Percentiles rank a stretch among this genome's conserved stretches.
These are phyloP conservation scores for Meandrina meandrites DNA, from an alignment of 92 coral and sea anemone species.

Conservation along the genomic window DNA sequence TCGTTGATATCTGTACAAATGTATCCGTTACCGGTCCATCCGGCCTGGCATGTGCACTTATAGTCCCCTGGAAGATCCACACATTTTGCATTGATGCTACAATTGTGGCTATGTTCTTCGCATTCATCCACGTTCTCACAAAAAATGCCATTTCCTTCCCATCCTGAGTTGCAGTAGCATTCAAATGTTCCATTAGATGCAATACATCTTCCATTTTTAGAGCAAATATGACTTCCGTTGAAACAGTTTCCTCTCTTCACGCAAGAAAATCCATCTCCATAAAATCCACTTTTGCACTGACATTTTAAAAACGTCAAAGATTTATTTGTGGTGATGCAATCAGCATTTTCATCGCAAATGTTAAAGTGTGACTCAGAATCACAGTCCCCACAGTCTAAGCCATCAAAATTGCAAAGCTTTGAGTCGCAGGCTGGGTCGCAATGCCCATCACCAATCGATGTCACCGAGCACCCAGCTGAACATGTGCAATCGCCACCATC, in stretches of 20 bases:
- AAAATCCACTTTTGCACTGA: constrained; percentile 53
- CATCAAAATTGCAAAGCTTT: constrained; percentile 57
- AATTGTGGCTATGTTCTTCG: constrained; percentile 34
- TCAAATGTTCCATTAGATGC: constrained; percentile 61
- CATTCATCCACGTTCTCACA: constrained; percentile 71
- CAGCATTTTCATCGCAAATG: constrained; percentile 61
- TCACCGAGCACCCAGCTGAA: constrained; percentile 56
- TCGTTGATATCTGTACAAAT: constrained; percentile 60
- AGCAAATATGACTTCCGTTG: constrained; percentile 47
- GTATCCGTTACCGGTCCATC: constrained; percentile 58
- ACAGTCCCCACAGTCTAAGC: constrained; percentile 72
- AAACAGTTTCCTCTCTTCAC: constrained; percentile 65
- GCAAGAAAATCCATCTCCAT: constrained; percentile 69
- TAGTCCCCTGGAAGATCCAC: constrained; percentile 52
- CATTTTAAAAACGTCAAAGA: constrained; percentile 55
- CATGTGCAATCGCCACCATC: constrained; percentile 76
- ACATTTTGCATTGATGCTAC: constrained; percentile 53
- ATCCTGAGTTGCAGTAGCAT: constrained; percentile 63
- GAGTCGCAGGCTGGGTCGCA: constrained; percentile 63
- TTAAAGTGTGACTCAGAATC: constrained; percentile 46
- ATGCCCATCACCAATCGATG: constrained; percentile 55
- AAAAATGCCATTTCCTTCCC: constrained; percentile 67
- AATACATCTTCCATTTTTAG: constrained; percentile 47
- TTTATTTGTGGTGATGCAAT: constrained; percentile 34
- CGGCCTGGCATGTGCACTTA: constrained; percentile 47